These are phyloP conservation scores for Glaucidium brasilianum DNA, from an alignment of 2,113 vertebrate genomes.

Conservation along the genomic window DNA sequence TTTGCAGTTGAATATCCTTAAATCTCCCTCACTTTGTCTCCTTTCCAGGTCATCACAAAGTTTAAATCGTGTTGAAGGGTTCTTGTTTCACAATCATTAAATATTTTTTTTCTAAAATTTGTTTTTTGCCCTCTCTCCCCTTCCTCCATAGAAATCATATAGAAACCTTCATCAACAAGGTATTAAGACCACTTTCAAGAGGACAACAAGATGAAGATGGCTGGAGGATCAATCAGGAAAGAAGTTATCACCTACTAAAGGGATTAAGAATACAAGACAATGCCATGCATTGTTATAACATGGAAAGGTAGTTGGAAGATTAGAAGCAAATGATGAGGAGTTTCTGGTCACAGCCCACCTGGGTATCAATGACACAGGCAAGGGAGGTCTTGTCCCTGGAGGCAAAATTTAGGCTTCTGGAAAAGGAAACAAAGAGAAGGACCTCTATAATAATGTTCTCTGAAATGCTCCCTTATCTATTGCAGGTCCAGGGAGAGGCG, in stretches of 20 bases:
- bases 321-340: neutral
- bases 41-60: neutral
- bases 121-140: neutral
- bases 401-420: neutral
- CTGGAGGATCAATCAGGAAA: neutral
- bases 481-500: neutral
- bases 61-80: neutral
- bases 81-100: neutral
- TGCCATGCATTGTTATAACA: neutral
- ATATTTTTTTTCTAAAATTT: neutral
- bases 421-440: neutral
- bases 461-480: neutral
- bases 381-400: neutral
- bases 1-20: slow-evolving; percentile 10
- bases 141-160: neutral
- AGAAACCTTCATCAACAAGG: neutral
- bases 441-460: neutral
- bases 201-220: neutral
- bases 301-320: neutral
- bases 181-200: neutral
- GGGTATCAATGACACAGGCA: neutral
- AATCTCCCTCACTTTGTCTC: neutral
- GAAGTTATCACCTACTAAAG: neutral
- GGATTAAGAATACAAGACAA: neutral
- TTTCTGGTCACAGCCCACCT: neutral